Percentiles rank a stretch among this genome's conserved stretches.
Conservation (phyloP, 2,797 vertebrate species). For the Falco biarmicus region DNA sequence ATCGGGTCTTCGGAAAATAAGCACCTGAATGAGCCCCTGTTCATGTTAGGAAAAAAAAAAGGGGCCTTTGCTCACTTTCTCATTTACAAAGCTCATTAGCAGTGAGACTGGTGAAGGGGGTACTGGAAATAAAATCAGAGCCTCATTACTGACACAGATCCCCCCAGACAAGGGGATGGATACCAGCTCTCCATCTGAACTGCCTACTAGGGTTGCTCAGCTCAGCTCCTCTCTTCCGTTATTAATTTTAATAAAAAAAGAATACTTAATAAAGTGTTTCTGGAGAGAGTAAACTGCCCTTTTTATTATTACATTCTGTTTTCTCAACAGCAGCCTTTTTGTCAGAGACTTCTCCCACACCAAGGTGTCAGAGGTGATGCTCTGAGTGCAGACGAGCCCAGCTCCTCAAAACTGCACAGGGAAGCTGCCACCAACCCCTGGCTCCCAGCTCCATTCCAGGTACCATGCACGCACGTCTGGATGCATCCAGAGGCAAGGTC, state of each 20-base stretch:
- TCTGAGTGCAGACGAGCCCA: not conserved
- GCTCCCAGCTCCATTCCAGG: not conserved
- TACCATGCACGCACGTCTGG: not conserved
- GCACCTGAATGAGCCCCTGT: not conserved
- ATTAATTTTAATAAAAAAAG: not conserved
- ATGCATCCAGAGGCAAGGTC: fast-evolving
- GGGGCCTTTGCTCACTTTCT: not conserved
- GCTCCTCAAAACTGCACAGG: not conserved
- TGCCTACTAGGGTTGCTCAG: not conserved
- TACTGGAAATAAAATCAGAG: not conserved
- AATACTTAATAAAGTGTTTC: conserved; percentile 46
- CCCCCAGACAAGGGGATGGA: not conserved
- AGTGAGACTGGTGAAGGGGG: not conserved
- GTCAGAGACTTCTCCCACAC: not conserved
- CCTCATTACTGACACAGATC: not conserved
- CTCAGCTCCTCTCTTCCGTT: not conserved
- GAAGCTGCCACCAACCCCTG: not conserved
- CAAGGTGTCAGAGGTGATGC: not conserved
- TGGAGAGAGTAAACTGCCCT: conserved; percentile 16
- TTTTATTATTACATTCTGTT: conserved; percentile 21
- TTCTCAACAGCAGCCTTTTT: conserved; percentile 16
- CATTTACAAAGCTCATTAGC: conserved; percentile 15
- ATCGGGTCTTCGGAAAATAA: not conserved
- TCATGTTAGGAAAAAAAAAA: not conserved
- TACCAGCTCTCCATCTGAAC: not conserved